Base-by-base conservation (phyloP, 2,888 invertebrate genomes). In the Hemaris fuciformis region DNA sequence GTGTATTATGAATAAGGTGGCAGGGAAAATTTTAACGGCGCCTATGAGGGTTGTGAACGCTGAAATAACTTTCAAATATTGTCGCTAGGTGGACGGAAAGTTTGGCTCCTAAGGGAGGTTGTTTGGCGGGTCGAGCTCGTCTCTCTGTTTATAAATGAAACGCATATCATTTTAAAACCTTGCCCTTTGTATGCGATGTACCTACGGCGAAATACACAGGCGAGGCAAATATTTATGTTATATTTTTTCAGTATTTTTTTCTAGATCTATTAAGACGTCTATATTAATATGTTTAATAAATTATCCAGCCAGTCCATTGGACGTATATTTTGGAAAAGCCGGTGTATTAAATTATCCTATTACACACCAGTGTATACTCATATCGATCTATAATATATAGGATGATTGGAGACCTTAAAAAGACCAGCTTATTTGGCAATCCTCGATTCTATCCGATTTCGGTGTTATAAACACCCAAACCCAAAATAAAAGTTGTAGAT, bases 41-140 rank as follows among this genome's bases (percentile, higher is more conserved):
- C 93, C 93, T 93, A 89, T 88, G 93, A 93, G 93, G 90, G 93
- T 90, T 93, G 92, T 93, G 91, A 91, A 91, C 79, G 90, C 79
- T 91, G 89, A 88, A 93, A 93, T 93, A 93, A 93, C 92, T 93
- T 93, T 92, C 90, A 89, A 92, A 93, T 93, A 93, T 93, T 92
- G 93, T 93, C 93, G 93, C 90, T 87, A 89, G 91, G 87, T 91
- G 91, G 92, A 89, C 89, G 88, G 78, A 89, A 93, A 93, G 89
- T 93, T 92, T 84, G 63, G 84, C 69, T 90, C 93, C 90, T 87
- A 60, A 77, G 92, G 91, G 91, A 91, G 86, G 79, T 75, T 87
- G 89, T 87, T 88, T 85, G 88, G 77, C 77, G 85, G 87, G 83
- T 84, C 85, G 85, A 76, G 79, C 82, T 80, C 80, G 77, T 85